Base-by-base conservation (phyloP, 2,888 invertebrate genomes). In the Rhagonycha fulva region DNA sequence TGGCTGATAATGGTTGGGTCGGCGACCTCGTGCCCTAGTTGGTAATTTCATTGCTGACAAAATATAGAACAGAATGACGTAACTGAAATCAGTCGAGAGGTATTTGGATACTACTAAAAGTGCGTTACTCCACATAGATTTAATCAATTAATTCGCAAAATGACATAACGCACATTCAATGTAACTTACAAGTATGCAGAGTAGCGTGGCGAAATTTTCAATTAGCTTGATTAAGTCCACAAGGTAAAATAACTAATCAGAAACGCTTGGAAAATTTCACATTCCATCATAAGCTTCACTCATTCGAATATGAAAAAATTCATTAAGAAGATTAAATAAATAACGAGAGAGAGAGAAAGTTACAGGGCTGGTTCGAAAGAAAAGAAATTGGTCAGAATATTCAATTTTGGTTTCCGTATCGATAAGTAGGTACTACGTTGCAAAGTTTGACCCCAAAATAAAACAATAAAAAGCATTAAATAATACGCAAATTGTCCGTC, bases 21-120 rank as follows among this genome's bases (percentile, higher is more conserved):
- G 73, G 61, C 68, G 79, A 76, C 79, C 79, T 68, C 71, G 23
- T 78, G 76, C 76, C 79, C 79, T 74, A 79, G 47, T 79, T 75
- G 74, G 71, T 74, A 78, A 74, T 71, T 72, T 73, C 76, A 74
- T 71, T 74, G 67, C 74, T 71, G 67, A 69, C 73, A 70, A n/a
- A n/a, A 76, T 72, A 76, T 70, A 24, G 71, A 66, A 69, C 68
- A 69, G 11, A 19, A 12, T 60, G 62, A 26, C 63, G 47, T 63
- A 47, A 72, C 11, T 9, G n/a, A 47, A 47, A n/a, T 47, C 9
- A n/a, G 47, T 47, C 9, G 47, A n/a, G n/a, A 47, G n/a, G 47
- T 47, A 47, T 47, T 7, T 3, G 11, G 32, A n/a, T 7, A 47
- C 7, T 47, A n/a, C n/a, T n/a, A 47, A 47, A 47, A 47, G 47